phyloP scores from a whole-genome alignment of 2,113 vertebrate genomes.

The Amphilophus citrinellus region DNA sequence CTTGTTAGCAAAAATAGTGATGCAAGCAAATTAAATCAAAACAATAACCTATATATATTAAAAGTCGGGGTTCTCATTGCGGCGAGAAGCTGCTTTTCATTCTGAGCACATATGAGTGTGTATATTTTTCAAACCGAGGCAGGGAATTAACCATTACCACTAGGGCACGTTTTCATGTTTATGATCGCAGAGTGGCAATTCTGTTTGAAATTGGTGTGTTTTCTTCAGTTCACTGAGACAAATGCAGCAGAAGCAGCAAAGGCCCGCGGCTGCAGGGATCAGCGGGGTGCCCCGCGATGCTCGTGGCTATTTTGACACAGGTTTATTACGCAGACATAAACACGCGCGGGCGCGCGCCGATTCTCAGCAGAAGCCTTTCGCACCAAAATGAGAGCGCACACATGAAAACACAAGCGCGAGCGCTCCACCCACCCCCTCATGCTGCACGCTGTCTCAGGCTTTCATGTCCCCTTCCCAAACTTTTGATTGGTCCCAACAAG shows the following conservation, averaged over 20 bases:
- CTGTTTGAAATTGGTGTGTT: conserved; percentile 44
- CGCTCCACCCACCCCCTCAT: conserved; percentile 25
- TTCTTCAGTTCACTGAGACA: conserved; percentile 43
- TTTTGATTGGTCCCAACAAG: conserved; percentile 76
- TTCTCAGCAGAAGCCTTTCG: neutral
- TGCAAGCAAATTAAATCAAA: conserved; percentile 45
- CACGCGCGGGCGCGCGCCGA: neutral
- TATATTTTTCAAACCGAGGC: conserved; percentile 20
- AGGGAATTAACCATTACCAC: conserved; percentile 34
- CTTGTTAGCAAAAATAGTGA: conserved; percentile 47
- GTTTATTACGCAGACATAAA: conserved; percentile 30
- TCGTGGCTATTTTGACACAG: conserved; percentile 29
- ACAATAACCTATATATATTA: conserved; percentile 44
- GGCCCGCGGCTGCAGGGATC: conserved; percentile 25
- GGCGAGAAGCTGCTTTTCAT: neutral
- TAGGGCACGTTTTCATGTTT: conserved; percentile 48
- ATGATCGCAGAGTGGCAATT: conserved; percentile 35
- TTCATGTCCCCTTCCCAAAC: conserved; percentile 71
- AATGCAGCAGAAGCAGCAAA: conserved; percentile 19
- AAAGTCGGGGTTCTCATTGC: conserved; percentile 15
- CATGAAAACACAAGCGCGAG: conserved; percentile 19
- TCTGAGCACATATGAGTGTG: neutral
- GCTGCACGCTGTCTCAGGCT: conserved; percentile 50
- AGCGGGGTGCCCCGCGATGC: neutral
- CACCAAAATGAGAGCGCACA: neutral